A percentile compares a stretch with the other conserved stretches of the same genome.
phyloP scores from a whole-genome alignment of 35 echinoderm and acorn worm genomes.

The Holothuria glaberrima region DNA sequence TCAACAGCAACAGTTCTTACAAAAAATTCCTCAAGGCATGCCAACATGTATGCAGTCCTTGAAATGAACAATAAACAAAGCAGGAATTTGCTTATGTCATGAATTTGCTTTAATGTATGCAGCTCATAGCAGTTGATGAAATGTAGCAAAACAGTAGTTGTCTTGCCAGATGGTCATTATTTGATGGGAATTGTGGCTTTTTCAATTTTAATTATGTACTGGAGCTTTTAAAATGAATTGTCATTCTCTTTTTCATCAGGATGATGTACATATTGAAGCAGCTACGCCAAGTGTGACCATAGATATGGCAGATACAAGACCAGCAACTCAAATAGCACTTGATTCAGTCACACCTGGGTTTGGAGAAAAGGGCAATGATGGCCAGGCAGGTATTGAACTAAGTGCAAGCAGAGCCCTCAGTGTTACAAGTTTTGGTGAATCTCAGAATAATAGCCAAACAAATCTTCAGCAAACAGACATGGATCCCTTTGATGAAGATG shows the following conservation, averaged over 20 bases:
- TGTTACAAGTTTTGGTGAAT: slow-evolving; percentile 71
- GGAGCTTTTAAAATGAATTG: too few species aligned
- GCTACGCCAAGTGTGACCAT: slow-evolving; percentile 93
- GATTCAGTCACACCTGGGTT: slow-evolving; percentile 80
- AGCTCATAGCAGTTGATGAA: too few species aligned
- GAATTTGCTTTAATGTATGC: too few species aligned
- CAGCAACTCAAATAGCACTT: slow-evolving; percentile 74
- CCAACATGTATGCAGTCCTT: too few species aligned
- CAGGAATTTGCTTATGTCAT: too few species aligned
- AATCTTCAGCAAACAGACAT: slow-evolving; percentile 68
- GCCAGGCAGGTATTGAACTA: slow-evolving; percentile 25
- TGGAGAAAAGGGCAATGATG: slow-evolving; percentile 40
- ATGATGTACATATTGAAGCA: slow-evolving; percentile 79
- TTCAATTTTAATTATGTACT: too few species aligned
- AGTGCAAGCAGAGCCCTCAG: slow-evolving; percentile 67
- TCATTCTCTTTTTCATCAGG: background rate
- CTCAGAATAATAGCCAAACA: slow-evolving; percentile 53
- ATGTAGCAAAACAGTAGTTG: too few species aligned
- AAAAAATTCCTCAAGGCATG: too few species aligned
- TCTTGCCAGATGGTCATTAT: too few species aligned
- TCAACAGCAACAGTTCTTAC: too few species aligned
- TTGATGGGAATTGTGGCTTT: too few species aligned
- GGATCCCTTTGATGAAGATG: slow-evolving; percentile 95
- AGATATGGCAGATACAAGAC: slow-evolving; percentile 86
- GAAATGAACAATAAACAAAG: too few species aligned